Evolutionary conservation across 2,113 vertebrate species (phyloP), one percentile per base, ranked within the genome.

Genomic region (Pangasianodon hypophthalmus): DNA sequence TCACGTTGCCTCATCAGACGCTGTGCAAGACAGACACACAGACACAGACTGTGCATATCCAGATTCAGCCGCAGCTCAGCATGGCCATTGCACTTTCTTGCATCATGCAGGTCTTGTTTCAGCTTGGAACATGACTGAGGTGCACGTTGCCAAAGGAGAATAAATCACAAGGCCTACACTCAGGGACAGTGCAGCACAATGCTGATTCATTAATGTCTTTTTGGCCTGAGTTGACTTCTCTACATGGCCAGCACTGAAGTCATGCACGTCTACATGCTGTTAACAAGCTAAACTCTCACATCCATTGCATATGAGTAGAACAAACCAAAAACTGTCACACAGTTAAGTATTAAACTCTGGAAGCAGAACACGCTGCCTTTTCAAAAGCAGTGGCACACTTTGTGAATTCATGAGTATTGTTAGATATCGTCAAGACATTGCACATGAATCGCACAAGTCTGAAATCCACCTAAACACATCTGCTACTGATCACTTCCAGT

Each of bases 81-180:
- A 46, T 75, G 82, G 54, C 44, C 14, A 62, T 92, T 92, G 87
- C 92, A 88, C 77, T 67, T 90, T 84, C 90, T 92, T 92, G 92
- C 92, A 91, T 92, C 92, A 92, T 90, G 87, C 80, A 58, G 87
- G 46, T 88, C 64, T 60, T 83, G 88, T 91, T 91, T 90, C 80
- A 79, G 79, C 64, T 88, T 73, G 73, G 88, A 84, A 58, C 67
- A 73, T 84, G 26, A 52, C 80, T 26, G 71, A 56, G n/a, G 58
- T 44, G 29, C 29, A 56, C 24, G 16, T 16, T 88, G 88, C 91
- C 88, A 91, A 75, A 85, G 44, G 21, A 52, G 56, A 79, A 77
- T 87, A 48, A 80, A 87, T 75, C 81, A 62, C 60, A 80, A 58
- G 58, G 44, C 75, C 77, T 86, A 69, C 64, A 82, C 44, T 48